Conservation (phyloP, 2,113 vertebrate species). For the Heloderma charlesbogerti region DNA sequence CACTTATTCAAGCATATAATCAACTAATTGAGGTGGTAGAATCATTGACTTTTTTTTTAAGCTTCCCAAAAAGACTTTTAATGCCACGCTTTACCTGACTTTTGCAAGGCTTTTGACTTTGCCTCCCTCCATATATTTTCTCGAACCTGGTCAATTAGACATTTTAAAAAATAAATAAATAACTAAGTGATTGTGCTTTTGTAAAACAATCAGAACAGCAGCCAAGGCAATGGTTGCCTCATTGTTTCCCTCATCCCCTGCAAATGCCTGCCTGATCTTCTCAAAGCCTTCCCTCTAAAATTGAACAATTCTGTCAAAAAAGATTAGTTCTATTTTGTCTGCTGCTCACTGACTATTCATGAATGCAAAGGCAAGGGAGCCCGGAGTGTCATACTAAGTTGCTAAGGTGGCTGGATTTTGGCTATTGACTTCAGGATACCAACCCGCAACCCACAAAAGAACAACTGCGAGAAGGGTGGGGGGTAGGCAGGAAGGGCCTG, state of each 20-base stretch:
- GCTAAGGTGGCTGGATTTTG: constrained; percentile 83
- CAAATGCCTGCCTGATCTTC: constrained; percentile 72
- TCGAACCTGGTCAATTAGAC: constrained; percentile 29
- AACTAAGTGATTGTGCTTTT: constrained; percentile 68
- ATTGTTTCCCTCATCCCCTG: constrained; percentile 81
- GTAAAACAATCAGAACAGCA: constrained; percentile 41
- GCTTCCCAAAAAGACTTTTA: constrained; percentile 36
- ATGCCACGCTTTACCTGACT: constrained; percentile 62
- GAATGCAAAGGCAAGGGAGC: constrained; percentile 84
- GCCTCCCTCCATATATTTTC: constrained; percentile 53
- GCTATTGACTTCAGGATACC: constrained; percentile 86
- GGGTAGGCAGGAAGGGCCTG: constrained; percentile 77
- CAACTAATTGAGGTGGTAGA: not conserved
- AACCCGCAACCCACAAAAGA: constrained; percentile 84
- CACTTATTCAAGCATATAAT: not conserved
- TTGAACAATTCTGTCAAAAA: constrained; percentile 91
- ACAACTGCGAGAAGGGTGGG: constrained; percentile 81
- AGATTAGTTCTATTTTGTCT: constrained; percentile 92
- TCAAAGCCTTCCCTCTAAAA: constrained; percentile 85
- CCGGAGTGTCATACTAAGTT: constrained; percentile 87
- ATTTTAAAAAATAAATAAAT: not conserved
- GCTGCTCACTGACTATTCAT: constrained; percentile 90
- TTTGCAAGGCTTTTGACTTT: constrained; percentile 59
- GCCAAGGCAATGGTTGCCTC: constrained; percentile 61
- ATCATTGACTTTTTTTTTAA: not conserved